These are phyloP conservation scores for Goniozus legneri DNA, from an alignment of 1,140 invertebrate genomes.

Conservation along the genomic window DNA sequence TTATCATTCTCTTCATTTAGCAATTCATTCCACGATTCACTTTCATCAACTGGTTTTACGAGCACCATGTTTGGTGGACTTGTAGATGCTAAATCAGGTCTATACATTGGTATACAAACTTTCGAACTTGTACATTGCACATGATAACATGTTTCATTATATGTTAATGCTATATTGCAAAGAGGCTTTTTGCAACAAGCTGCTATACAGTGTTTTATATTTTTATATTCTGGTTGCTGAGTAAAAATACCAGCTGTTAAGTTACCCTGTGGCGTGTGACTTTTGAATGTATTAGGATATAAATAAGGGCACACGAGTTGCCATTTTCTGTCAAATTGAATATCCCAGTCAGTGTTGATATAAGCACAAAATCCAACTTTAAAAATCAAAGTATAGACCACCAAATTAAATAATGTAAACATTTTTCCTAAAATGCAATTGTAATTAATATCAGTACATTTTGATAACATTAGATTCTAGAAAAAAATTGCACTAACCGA, in stretches of 20 bases:
- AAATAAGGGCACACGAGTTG: constrained; percentile 42
- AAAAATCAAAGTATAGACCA: constrained; percentile 32
- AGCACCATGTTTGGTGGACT: constrained; percentile 71
- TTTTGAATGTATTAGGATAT: constrained; percentile 38
- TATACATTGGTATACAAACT: constrained; percentile 64
- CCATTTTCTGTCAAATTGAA: constrained; percentile 34
- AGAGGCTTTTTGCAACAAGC: constrained; percentile 65
- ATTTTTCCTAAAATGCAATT: constrained; percentile 33
- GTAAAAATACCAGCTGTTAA: constrained; percentile 60
- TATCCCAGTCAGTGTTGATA: constrained; percentile 27
- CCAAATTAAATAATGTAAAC: constrained; percentile 24
- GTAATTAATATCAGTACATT: constrained; percentile 3
- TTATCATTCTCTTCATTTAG: constrained; percentile 36
- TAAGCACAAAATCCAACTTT: constrained; percentile 32
- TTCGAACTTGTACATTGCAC: constrained; percentile 69
- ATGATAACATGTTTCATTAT: constrained; percentile 72
- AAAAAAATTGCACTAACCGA: too few relatives aligned
- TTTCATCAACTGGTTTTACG: constrained; percentile 64
- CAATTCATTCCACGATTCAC: constrained; percentile 57
- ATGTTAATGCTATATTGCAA: constrained; percentile 79
- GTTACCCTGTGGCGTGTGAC: constrained; percentile 55
- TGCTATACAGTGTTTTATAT: constrained; percentile 65
- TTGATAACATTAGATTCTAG: not conserved
- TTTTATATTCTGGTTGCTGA: constrained; percentile 55
- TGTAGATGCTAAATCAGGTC: constrained; percentile 55